Evolutionary conservation across 2,888 invertebrate species (phyloP).

Genomic region (Mimachlamys varia): DNA sequence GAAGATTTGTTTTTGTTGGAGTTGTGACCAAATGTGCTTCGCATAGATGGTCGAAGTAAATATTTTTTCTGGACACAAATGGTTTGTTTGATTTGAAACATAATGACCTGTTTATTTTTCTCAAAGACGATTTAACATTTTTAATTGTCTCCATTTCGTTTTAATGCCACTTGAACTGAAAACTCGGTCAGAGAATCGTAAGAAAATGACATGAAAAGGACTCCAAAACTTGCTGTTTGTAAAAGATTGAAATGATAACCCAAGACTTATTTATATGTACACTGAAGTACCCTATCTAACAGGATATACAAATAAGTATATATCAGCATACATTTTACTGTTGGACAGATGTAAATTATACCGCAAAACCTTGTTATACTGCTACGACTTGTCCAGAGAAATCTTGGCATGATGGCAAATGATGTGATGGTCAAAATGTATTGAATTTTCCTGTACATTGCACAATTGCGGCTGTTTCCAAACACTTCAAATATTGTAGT

Average conservation of each 20-base stretch:
- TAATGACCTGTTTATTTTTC: slow-evolving; percentile 18
- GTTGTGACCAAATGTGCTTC: background rate
- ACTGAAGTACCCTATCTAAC: background rate
- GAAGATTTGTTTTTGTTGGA: background rate
- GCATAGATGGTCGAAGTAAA: background rate
- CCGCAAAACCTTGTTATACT: background rate
- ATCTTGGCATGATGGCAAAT: background rate
- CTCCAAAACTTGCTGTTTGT: background rate
- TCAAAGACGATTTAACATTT: background rate
- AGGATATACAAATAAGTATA: too few relatives aligned
- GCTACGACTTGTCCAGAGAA: background rate
- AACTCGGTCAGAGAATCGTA: background rate
- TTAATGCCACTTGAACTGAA: background rate
- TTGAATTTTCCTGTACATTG: background rate
- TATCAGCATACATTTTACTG: too few relatives aligned
- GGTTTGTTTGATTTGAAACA: background rate
- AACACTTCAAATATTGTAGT: background rate
- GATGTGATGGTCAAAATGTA: background rate
- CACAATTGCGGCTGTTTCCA: background rate
- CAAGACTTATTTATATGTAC: background rate
- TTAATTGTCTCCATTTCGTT: background rate
- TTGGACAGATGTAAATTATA: too few relatives aligned
- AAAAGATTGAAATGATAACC: background rate
- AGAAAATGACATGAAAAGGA: background rate
- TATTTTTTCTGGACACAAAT: background rate